Evolutionary conservation across 2,797 vertebrate species (phyloP).

Genomic region (Vipera latastei): DNA sequence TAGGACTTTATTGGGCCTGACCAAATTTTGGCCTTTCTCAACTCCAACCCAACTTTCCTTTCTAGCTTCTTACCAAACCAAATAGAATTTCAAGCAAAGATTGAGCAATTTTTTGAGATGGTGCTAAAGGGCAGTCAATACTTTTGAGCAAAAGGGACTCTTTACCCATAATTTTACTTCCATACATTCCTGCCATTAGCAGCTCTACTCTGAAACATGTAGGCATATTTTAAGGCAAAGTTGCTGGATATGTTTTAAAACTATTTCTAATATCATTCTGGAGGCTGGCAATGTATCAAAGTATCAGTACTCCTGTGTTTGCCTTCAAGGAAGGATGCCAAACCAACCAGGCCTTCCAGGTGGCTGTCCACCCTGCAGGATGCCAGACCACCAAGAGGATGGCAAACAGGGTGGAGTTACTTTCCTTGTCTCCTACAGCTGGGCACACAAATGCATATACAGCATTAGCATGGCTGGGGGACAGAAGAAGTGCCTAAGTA

Average conservation of each 20-base stretch:
- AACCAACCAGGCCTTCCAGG: not conserved
- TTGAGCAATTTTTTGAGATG: not conserved
- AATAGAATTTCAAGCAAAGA: not conserved
- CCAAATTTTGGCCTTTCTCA: not conserved
- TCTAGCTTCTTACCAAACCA: not conserved
- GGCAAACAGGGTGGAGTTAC: not conserved
- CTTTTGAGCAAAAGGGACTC: not conserved
- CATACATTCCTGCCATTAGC: not conserved
- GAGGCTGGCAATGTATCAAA: not conserved
- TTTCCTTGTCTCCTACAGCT: not conserved
- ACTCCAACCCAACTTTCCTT: not conserved
- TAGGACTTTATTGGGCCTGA: not conserved
- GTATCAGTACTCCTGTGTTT: not conserved
- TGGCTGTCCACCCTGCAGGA: not conserved
- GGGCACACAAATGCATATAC: not conserved
- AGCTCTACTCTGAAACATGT: not conserved
- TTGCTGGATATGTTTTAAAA: not conserved
- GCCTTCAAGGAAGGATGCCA: not conserved
- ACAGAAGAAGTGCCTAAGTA: not conserved
- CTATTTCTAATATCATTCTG: not conserved
- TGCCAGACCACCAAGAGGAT: slow-evolving; percentile 10
- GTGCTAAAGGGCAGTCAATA: not conserved
- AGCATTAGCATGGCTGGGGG: not conserved
- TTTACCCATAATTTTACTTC: not conserved
- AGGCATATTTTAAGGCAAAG: not conserved